These are phyloP conservation scores for Macheiramphus alcinus DNA, from an alignment of 2,113 vertebrate species.

Conservation along the genomic window DNA sequence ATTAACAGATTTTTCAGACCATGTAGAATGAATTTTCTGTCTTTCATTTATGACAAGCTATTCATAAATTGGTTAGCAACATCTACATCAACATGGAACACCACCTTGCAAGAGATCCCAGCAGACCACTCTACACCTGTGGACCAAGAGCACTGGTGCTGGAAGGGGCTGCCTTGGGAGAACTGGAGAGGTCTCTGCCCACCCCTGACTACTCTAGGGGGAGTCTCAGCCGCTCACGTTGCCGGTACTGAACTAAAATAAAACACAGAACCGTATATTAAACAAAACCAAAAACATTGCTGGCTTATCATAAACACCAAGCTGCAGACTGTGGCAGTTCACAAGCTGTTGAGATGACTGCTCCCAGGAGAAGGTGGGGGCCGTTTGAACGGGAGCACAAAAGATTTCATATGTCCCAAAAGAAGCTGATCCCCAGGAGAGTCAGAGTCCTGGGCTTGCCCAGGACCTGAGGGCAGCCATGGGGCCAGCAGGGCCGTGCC, in stretches of 20 bases:
- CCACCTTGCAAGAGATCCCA: neutral
- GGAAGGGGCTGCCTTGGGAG: neutral
- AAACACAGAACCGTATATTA: neutral
- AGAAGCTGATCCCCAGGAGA: neutral
- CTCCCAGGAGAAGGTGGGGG: neutral
- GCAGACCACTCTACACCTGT: neutral
- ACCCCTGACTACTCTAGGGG: neutral
- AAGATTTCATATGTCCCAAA: neutral
- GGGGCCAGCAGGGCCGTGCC: rapidly evolving
- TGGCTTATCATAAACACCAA: neutral
- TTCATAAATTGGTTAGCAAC: neutral
- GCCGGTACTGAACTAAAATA: neutral
- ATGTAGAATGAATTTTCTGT: neutral
- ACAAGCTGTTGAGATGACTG: neutral
- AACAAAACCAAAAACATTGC: neutral
- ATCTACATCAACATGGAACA: neutral
- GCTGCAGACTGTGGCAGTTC: neutral
- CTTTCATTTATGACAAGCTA: neutral
- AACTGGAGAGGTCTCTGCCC: neutral
- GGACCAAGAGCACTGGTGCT: neutral
- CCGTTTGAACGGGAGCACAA: neutral
- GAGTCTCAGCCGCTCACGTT: neutral
- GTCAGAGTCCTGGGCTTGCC: neutral
- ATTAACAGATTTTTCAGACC: neutral
- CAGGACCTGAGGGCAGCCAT: neutral